These are phyloP conservation scores for Gallinago media DNA, from an alignment of 2,113 vertebrate species.

Conservation along the genomic window DNA sequence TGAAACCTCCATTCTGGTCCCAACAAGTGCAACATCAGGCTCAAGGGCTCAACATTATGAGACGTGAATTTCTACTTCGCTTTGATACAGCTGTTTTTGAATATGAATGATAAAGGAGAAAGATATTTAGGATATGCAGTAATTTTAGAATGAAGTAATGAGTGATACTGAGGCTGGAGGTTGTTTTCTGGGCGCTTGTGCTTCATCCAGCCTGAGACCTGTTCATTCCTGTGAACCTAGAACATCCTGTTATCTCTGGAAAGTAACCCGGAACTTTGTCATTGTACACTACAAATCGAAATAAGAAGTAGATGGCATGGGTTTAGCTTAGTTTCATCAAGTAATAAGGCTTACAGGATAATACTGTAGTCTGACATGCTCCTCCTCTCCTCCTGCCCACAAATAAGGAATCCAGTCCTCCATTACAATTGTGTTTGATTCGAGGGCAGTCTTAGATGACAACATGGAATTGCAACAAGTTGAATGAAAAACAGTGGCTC, in stretches of 20 bases:
- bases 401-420: background rate
- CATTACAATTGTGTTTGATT: background rate
- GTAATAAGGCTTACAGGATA: background rate
- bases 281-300: background rate
- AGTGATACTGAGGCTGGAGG: background rate
- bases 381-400: background rate
- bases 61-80: background rate
- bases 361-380: background rate
- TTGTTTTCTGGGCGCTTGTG: background rate
- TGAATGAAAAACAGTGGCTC: background rate
- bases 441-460: background rate
- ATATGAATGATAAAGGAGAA: background rate
- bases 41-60: rapidly evolving
- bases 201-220: background rate
- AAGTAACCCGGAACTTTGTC: background rate
- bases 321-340: background rate
- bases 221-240: background rate
- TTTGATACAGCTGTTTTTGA: rapidly evolving
- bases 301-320: background rate
- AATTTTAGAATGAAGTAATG: background rate
- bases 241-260: background rate
- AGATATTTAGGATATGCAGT: background rate
- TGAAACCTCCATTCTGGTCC: background rate
- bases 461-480: background rate
- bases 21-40: background rate